Base-by-base conservation (phyloP, 2,888 invertebrate species). In the Rotaria socialis region DNA sequence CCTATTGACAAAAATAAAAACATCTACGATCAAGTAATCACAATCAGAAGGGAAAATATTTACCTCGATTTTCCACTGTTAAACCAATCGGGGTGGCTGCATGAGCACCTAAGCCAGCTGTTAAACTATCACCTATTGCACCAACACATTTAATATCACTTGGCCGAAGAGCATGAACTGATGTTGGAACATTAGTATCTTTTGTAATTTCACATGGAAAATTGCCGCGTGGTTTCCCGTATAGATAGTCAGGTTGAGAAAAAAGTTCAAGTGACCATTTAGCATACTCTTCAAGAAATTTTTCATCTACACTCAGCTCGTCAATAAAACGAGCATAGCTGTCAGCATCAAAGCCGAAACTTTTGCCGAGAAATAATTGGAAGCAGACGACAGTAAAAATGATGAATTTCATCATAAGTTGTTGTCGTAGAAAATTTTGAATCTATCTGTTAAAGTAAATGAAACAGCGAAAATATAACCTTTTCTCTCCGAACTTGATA, bases 71-170 rank as follows among this genome's bases (percentile, higher is more conserved):
- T 86, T 89, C 89, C 14, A 88, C 88, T 43, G 89, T 75, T 84
- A 89, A 88, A 47, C 89, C 89, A n/a, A 89, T 47, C 60, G 89
- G 88, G 60, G 88, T 89, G 2, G 75, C 84, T 22, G 89, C 90
- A n/a, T 89, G 87, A 6, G 89, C 88, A 11, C 90, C 90, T 87
- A 89, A 89, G 16, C 89, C 90, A 85, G 90, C 88, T 47, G 90
- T 89, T 5, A 89, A 85, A 2, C 89, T 90, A 85, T 90, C 90
- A n/a, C 90, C 90, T 84, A 89, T 87, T 0, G 90, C 89, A 11
- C 88, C 89, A 14, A 90, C 87, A 14, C 89, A 88, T 58, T 88
- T 87, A 11, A 90, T 87, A 84, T 90, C 89, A 52, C 88, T 88
- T 47, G 90, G 90, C 60, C 88, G 87, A 14, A 90, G 88, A 7